Evolutionary conservation across 2,888 invertebrate genomes (phyloP).

Genomic region (Oithona nana): DNA sequence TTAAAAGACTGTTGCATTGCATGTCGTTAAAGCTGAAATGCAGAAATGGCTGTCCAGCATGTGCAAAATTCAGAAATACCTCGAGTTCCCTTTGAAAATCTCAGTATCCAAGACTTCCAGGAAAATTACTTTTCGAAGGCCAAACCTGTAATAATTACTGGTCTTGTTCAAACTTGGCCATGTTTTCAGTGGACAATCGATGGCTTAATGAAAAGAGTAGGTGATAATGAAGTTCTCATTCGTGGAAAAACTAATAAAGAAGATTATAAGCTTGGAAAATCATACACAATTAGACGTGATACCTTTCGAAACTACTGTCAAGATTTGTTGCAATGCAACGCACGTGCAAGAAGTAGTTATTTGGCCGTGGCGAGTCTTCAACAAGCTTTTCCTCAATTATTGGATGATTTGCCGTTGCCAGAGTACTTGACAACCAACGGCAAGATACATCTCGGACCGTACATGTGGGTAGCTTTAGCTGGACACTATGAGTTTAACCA

Average conservation of each 20-base stretch:
- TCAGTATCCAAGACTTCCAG: background rate
- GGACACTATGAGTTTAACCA: slow-evolving; percentile 15
- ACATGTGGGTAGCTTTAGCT: slow-evolving; percentile 14
- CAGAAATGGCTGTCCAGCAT: too few relatives aligned
- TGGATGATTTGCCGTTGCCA: background rate
- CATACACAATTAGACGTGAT: slow-evolving; percentile 9
- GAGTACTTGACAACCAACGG: background rate
- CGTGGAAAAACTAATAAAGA: slow-evolving; percentile 15
- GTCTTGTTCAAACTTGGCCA: background rate
- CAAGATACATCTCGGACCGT: slow-evolving; percentile 15
- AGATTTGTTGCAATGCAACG: background rate
- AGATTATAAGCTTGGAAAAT: slow-evolving; percentile 7
- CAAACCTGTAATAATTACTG: slow-evolving; percentile 14
- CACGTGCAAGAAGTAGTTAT: slow-evolving; percentile 1
- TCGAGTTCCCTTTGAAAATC: background rate
- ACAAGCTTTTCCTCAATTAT: slow-evolving; percentile 11
- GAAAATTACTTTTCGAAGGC: background rate
- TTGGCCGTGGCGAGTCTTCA: slow-evolving; percentile 8
- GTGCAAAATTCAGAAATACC: slow-evolving; percentile 8
- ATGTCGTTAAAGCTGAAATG: too few relatives aligned
- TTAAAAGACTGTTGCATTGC: too few relatives aligned
- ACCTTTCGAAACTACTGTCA: slow-evolving; percentile 12
- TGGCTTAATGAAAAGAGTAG: slow-evolving; percentile 3
- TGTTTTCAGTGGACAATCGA: slow-evolving; percentile 4
- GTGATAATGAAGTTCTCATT: slow-evolving; percentile 12